Evolutionary conservation across 1,140 invertebrate species (phyloP), one percentile per base, ranked within the genome.

Genomic region (Micrasema minimum): DNA sequence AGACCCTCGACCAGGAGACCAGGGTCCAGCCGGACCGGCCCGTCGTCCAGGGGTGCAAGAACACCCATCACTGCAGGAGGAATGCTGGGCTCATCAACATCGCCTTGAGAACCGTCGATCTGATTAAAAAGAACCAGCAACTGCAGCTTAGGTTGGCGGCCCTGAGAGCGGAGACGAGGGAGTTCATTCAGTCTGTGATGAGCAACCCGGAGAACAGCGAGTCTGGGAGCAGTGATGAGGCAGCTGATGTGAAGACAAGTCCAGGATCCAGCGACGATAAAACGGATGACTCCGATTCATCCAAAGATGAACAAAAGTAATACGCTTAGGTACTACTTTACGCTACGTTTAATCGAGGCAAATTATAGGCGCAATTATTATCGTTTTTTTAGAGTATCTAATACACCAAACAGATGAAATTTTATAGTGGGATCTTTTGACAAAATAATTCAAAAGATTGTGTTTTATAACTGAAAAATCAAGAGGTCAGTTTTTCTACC

Each of bases 121-220:
- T 87, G 7, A 77, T 85, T 20, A 78, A 79, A 45, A 78, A 81
- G n/a, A 87, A 86, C 73, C 79, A 83, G 45, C 76, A 82, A 31
- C 77, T 87, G 11, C 85, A 86, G 53, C 77, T 77, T 41, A 79
- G 77, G 22, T 76, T 87, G 1, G 78, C 82, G 2, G 81, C 81
- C 0, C 75, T 87, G 9, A 78, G 81, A 59, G 77, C 72, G 6
- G 85, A 87, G 69, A 86, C 84, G 0, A 79, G 79, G 31, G 79
- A 80, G 14, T 85, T 84, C 59, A 79, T 86, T 16, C 69, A 77
- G 22, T 82, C 84, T 6, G 80, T 82, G 0, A 75, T 81, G 41
- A 82, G 70, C 16, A 84, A 85, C 72, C 78, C 81, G 16, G 77
- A 79, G 57, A 79, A 81, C 22, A 64, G 16, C 3, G 14, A 12